A percentile compares a stretch with the other conserved stretches of the same genome.
phyloP scores from a whole-genome alignment of 2,113 vertebrate genomes.

The Ailuropoda melanoleuca region DNA sequence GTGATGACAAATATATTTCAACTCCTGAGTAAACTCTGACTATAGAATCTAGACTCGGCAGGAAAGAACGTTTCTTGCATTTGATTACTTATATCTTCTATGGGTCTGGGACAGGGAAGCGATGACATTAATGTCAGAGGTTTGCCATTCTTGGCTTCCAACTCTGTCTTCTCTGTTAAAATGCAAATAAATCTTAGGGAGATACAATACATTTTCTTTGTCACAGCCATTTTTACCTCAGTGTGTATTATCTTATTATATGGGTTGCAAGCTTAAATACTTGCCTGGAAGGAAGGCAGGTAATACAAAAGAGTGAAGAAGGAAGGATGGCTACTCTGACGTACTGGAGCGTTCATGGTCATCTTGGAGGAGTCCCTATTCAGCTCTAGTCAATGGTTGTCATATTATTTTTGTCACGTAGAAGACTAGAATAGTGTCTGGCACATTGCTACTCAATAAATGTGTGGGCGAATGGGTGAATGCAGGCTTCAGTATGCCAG shows the following conservation, averaged over 20 bases:
- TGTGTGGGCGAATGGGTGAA: not conserved
- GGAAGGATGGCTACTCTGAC: not conserved
- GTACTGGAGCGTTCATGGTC: not conserved
- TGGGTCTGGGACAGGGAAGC: not conserved
- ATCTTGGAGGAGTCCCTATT: not conserved
- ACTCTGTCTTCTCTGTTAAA: conserved; percentile 1
- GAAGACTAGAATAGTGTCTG: not conserved
- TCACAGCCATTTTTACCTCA: not conserved
- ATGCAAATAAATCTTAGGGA: not conserved
- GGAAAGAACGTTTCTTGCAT: not conserved
- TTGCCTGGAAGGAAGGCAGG: not conserved
- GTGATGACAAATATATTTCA: not conserved
- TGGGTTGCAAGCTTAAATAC: not conserved
- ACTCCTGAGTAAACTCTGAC: not conserved
- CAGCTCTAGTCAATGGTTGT: not conserved
- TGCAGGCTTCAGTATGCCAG: not conserved
- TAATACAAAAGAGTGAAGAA: not conserved
- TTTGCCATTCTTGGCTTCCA: not conserved
- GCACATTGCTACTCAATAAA: not conserved
- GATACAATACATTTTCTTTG: not conserved
- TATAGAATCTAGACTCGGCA: conserved; percentile 23
- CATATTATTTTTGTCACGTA: not conserved
- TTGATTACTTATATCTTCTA: conserved; percentile 25
- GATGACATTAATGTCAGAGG: not conserved
- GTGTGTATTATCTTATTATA: conserved; percentile 28